Base-by-base conservation (phyloP, 2,113 vertebrate genomes). In the Sander lucioperca region DNA sequence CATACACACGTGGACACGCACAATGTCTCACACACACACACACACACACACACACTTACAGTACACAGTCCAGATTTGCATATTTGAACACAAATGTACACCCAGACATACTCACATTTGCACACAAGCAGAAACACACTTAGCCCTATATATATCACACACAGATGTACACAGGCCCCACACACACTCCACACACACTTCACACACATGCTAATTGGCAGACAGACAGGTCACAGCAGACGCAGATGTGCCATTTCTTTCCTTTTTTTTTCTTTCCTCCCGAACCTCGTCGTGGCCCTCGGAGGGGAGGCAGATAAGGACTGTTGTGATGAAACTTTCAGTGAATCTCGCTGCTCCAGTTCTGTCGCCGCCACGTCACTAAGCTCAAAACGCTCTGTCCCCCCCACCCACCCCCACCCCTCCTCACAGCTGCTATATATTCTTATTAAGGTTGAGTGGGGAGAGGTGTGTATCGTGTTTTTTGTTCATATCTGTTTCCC, bases 291-390 rank as follows among this genome's bases (percentile, higher is more conserved):
- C 48, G 58, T 4, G 82, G 72, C 83, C 88, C 91, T 85, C 74
- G 4, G 87, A 88, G 88, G 88, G 68, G 85, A 74, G 74, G 72
- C 74, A 83, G 75, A 91, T 83, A 73, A 90, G 77, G 90, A 78
- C 79, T 90, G 27, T 85, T 85, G 90, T 93, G 89, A 92, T 94
- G 89, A 93, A 96, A 95, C 92, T 95, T 95, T 95, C 74, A 93
- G 91, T 83, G 91, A 89, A 83, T 90, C 82, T 89, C 63, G 64
- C 91, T 93, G 94, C 92, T 96, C 95, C 90, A 93, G 73, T 94
- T 94, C 93, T 94, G 95, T 94, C 94, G 80, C 48, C 36, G 58
- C 84, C 62, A 72, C 85, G 82, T 89, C 90, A 89, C 88, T 27
- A 45, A 89, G 84, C 78, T 86, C 80, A 77, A 82, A 88, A 80